A percentile compares a stretch with the other conserved stretches of the same genome.
phyloP scores from a whole-genome alignment of 1,140 invertebrate species.

The Rhagoletis zephyria region DNA sequence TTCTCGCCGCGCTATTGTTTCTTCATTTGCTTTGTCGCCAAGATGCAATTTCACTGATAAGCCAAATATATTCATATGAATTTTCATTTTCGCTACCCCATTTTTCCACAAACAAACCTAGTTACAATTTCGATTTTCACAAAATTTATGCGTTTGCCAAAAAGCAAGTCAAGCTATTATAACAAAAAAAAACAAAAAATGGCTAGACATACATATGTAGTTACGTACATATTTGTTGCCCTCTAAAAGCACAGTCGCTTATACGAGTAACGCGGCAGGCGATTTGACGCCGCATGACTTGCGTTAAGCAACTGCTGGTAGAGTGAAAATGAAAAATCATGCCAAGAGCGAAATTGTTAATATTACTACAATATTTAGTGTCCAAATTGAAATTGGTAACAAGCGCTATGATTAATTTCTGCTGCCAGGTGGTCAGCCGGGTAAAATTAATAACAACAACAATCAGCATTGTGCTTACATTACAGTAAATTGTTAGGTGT shows the following conservation, averaged over 20 bases:
- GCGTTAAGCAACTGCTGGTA: not conserved
- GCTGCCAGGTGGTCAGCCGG: not conserved
- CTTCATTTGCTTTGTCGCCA: constrained; percentile 45
- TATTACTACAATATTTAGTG: constrained; percentile 13
- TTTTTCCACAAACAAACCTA: not conserved
- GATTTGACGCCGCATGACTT: constrained; percentile 43
- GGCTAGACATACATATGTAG: not conserved
- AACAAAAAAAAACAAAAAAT: not conserved
- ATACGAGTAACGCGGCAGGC: constrained; percentile 20
- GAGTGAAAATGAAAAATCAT: constrained; percentile 18
- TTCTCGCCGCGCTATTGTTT: constrained; percentile 17
- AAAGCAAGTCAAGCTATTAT: not conserved
- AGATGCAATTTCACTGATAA: constrained; percentile 50
- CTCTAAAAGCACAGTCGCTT: not conserved
- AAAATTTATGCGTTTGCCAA: not conserved
- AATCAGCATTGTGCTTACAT: not conserved
- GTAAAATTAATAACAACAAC: not conserved
- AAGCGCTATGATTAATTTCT: constrained; percentile 44
- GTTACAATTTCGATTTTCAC: constrained; percentile 12
- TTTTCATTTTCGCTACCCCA: not conserved
- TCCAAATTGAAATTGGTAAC: constrained; percentile 32
- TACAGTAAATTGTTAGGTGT: not conserved
- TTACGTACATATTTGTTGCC: not conserved
- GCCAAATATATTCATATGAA: constrained; percentile 38
- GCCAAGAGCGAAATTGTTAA: constrained; percentile 29